Base-by-base conservation (phyloP, 1,140 invertebrate species). In the Bradynema listronoti region DNA sequence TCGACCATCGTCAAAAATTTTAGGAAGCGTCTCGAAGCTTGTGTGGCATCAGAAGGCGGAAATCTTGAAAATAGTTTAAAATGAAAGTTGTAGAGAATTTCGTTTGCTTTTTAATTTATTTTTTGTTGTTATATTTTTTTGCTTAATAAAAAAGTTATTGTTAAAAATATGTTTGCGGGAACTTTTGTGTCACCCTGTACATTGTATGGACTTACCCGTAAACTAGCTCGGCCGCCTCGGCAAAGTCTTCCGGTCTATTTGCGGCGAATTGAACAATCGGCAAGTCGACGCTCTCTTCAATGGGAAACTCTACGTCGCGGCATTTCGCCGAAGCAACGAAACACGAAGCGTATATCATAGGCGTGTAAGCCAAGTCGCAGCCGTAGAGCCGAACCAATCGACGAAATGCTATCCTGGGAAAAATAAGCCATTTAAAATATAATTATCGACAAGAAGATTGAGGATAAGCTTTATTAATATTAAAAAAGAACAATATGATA, bases 251-350 rank as follows among this genome's bases (percentile, higher is more conserved):
- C 0, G 85, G 78, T 78, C 85, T 86, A 69, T 88, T 90, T 4
- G 91, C 88, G 34, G 91, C 92, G 86, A 95, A 95, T 78, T 97
- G 93, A 7, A 88, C 89, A 67, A 96, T 85, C 25, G 96, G 73
- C 4, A 91, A 91, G 50, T 85, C 80, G 80, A 94, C 91, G 72
- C 74, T 66, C 75, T 85, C 86, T 5, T 89, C 92, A 5, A 85
- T 84, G 19, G 59, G 43, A 79, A 95, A 95, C 80, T 95, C 91
- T 81, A 84, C 89, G 24, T 85, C 80, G 69, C 92, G 84, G 25
- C 90, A 91, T 81, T 90, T 88, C 29, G 84, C 78, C 61, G 91
- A 94, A 75, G 86, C 84, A 43, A 90, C 83, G 82, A 96, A 95
- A 3, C 89, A 91, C 79, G 93, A 22, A 16, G 66, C 66, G 51